Conservation (phyloP, 2,113 vertebrate species). For the Brachyhypopomus occidentalis region DNA sequence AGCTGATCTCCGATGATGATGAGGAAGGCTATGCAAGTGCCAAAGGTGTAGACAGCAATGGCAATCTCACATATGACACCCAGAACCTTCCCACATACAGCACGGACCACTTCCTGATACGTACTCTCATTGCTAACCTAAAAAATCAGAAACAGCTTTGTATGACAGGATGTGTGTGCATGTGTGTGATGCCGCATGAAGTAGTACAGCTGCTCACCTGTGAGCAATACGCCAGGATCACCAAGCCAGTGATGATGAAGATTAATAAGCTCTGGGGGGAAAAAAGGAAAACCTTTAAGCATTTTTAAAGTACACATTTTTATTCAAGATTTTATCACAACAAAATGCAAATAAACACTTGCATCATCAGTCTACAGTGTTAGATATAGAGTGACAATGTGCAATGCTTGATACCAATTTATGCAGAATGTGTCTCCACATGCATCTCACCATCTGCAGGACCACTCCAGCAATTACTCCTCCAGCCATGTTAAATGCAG, state of each 20-base stretch:
- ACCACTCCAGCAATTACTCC: slow-evolving; percentile 83
- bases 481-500: slow-evolving; percentile 90
- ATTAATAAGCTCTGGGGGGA: slow-evolving; percentile 85
- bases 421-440: background rate
- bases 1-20: slow-evolving; percentile 98
- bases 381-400: no score
- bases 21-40: slow-evolving; percentile 96
- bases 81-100: slow-evolving; percentile 84
- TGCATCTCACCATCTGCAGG: slow-evolving; percentile 85
- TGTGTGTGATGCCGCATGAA: background rate
- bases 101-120: slow-evolving; percentile 97
- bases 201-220: slow-evolving; percentile 74
- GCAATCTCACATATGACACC: slow-evolving; percentile 89
- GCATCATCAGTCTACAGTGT: no score
- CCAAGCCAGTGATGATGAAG: slow-evolving; percentile 93
- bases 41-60: slow-evolving; percentile 93
- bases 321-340: no score
- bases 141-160: slow-evolving; percentile 22
- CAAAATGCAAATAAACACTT: no score
- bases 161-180: background rate
- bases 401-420: no score
- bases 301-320: no score
- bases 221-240: slow-evolving; percentile 93
- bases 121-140: slow-evolving; percentile 89
- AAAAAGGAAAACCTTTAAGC: slow-evolving; percentile 10